Conservation (phyloP, 2,113 vertebrate genomes). For the Lasiurus borealis region DNA sequence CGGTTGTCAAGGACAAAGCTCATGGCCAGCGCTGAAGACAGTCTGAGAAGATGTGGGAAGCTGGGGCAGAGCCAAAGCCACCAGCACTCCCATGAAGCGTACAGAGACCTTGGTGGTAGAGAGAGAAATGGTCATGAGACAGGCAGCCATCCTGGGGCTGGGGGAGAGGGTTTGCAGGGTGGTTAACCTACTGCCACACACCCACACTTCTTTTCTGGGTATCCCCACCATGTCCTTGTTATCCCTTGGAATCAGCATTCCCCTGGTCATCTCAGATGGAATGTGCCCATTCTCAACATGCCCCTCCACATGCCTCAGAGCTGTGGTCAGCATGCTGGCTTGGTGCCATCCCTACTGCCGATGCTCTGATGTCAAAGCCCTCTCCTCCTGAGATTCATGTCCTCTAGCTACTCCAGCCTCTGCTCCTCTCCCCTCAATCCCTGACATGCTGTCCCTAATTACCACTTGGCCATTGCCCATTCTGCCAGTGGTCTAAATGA, state of each 20-base stretch:
- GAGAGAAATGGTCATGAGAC: accelerated
- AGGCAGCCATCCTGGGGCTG: too few species aligned
- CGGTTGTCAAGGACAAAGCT: not conserved
- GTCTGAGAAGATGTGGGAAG: not conserved
- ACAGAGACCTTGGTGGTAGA: accelerated
- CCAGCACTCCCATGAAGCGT: accelerated
- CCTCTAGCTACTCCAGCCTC: not conserved
- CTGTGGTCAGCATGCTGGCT: too few species aligned
- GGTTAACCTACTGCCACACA: accelerated
- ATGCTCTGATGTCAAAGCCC: not conserved
- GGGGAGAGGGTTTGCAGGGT: not conserved
- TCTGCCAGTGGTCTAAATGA: not conserved
- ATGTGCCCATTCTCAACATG: too few species aligned
- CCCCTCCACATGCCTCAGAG: not conserved
- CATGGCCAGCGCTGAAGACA: not conserved
- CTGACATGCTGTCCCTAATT: not conserved
- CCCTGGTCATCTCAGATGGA: not conserved
- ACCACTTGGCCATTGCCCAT: not conserved
- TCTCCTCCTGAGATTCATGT: not conserved
- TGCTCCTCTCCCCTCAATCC: too few species aligned
- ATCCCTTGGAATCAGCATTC: not conserved
- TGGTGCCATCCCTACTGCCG: accelerated
- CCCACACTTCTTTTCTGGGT: accelerated
- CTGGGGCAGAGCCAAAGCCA: not conserved
- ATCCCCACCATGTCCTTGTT: not conserved